Evolutionary conservation across 1,140 invertebrate genomes (phyloP), one percentile per base, ranked within the genome.

Genomic region (Aphelinus certus): DNA sequence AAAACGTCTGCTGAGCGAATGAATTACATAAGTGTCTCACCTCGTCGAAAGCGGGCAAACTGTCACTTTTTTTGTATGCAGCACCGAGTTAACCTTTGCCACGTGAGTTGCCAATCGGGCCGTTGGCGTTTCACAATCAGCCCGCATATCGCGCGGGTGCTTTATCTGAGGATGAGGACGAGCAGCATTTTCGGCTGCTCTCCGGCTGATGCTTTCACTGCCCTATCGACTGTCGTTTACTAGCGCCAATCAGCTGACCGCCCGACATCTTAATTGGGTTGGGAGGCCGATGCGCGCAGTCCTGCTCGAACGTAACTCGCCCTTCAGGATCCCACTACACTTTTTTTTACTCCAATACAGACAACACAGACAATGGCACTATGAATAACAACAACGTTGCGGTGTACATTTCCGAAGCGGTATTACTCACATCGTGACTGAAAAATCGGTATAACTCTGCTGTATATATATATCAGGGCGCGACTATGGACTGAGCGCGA

Each of bases 11-110:
- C 26, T 60, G 26, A 61, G 47, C 61, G 43, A 61, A 26, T 26
- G 2, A 68, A 68, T 74, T 74, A 74, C 43, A 53, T 74, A 74
- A 74, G 65, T 43, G 26, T 45, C 65, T 68, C 7, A 74, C 72
- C 65, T 68, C 42, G 57, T 62, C 43, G 42, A 45, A 46, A 26
- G 6, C 1, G 43, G 2, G 7, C 3, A 46, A 68, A 49, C 51
- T 74, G 48, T 74, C 66, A 63, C 66, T 56, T 62, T 49, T 68
- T 74, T 53, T 62, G 2, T 10, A 48, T 47, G 3, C 10, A 51
- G 48, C 10, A 65, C n/a, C 3, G 57, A 46, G n/a, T 56, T 71
- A 71, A 71, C 70, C 70, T 71, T 53, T 49, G 6, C 7, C 42
- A 64, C 47, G 56, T 26, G 26, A 26, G 26, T 9, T 66, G 47